phyloP scores from a whole-genome alignment of 2,888 invertebrate genomes.

The Watsonalla cultraria region DNA sequence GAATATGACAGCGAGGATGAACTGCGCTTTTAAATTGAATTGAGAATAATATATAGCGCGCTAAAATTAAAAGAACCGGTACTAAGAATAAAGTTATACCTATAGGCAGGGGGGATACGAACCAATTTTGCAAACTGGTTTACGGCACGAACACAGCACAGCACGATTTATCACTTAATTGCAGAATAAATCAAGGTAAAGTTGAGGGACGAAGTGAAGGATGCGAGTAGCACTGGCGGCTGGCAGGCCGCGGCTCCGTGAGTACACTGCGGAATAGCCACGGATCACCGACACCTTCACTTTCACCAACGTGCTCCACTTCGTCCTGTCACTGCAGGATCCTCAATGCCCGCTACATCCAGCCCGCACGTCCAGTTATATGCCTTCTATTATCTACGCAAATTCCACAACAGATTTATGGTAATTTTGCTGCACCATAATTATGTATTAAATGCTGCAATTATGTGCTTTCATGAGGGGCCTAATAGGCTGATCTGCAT shows the following conservation, averaged over 20 bases:
- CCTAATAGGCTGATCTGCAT: constrained; percentile 41
- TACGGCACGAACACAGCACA: constrained; percentile 3
- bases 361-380: constrained; percentile 53
- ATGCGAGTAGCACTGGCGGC: constrained; percentile 10
- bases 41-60: neutral
- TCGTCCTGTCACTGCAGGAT: constrained; percentile 48
- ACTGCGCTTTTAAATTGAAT: constrained; percentile 1
- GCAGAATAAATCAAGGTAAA: neutral
- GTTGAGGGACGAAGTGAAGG: neutral
- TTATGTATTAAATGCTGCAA: constrained; percentile 57
- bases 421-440: constrained; percentile 49
- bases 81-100: neutral
- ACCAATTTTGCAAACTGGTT: constrained; percentile 6
- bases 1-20: neutral
- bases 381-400: constrained; percentile 40
- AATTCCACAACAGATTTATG: constrained; percentile 57
- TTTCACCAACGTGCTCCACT: constrained; percentile 65
- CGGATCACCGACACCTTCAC: constrained; percentile 40
- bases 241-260: constrained; percentile 19
- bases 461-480: constrained; percentile 68
- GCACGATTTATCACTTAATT: constrained; percentile 3
- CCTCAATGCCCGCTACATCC: constrained; percentile 40
- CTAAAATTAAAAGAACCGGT: neutral
- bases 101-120: constrained; percentile 1
- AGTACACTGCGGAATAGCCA: constrained; percentile 18